Evolutionary conservation across 2,797 vertebrate species (phyloP), one percentile per base, ranked within the genome.

Genomic region (Urophycis tenuis): DNA sequence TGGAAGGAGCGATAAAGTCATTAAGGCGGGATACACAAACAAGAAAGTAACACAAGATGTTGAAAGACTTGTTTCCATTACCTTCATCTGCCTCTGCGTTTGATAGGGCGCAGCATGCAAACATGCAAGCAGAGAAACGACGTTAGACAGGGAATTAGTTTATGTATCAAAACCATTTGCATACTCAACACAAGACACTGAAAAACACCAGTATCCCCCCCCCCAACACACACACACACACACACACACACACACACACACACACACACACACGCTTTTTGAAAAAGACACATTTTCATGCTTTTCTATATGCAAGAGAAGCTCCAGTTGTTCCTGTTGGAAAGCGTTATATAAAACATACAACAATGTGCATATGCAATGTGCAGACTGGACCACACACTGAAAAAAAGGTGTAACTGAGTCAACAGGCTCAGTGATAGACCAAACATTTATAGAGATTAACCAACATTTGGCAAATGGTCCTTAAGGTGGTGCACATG

Each of bases 1-100:
- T 90, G 88, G 82, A 71, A 85, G 80, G 70, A 74, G 87, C 33
- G 84, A 92, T 89, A 88, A 87, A 84, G 77, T 80, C 78, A 80
- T 84, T 85, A 84, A 80, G 79, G 72, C 11, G 29, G 74, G 60
- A 90, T 72, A 82, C 4, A 81, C 71, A 82, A 82, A 86, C 78
- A 85, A 76, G 69, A 81, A 34, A 84, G 81, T 78, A 80, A 83
- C 60, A 76, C 60, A 76, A 70, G 81, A 77, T 31, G 41, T 74
- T 41, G 25, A 74, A 80, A 75, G 73, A 78, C 14, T 72, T 79
- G 80, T 82, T 81, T 83, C 78, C 87, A 92, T 98, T 98, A 99
- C 96, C 97, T 98, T 97, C 95, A 22, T 95, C 93, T 87, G 91
- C 92, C 86, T 96, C 97, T 98, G 96, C 85, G 90, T 95, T 94